phyloP scores from a whole-genome alignment of 2,113 vertebrate species.

The Echinops telfairi region DNA sequence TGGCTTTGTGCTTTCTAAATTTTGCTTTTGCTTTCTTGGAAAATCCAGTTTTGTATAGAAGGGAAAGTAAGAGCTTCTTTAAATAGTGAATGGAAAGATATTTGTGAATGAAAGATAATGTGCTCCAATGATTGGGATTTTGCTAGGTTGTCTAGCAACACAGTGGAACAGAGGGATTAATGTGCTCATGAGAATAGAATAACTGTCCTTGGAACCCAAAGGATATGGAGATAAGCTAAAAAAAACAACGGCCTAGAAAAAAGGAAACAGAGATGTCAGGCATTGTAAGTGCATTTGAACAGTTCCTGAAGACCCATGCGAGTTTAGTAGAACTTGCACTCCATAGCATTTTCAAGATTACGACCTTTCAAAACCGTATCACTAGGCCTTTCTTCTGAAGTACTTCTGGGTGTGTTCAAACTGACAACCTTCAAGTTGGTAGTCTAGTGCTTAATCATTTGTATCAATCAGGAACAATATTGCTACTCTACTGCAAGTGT shows the following conservation, averaged over 20 bases:
- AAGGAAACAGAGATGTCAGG: not conserved
- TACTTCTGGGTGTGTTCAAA: not conserved
- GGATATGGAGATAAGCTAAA: not conserved
- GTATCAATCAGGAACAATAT: not conserved
- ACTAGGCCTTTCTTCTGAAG: not conserved
- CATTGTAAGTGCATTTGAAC: not conserved
- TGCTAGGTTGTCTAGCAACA: not conserved
- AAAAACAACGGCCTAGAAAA: not conserved
- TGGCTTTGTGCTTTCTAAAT: too few relatives aligned
- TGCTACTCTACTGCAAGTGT: not conserved
- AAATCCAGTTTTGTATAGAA: not conserved
- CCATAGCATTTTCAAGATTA: not conserved
- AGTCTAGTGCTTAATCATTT: not conserved
- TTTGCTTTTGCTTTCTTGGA: too few relatives aligned
- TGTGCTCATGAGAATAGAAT: not conserved
- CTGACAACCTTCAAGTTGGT: not conserved
- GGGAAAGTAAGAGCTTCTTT: not conserved
- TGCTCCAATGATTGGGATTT: not conserved
- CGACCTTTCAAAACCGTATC: not conserved
- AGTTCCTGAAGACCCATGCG: not conserved
- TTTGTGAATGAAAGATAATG: too few relatives aligned
- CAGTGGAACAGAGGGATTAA: not conserved
- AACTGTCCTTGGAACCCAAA: not conserved
- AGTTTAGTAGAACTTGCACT: not conserved
- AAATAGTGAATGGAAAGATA: conserved; percentile 22